Conservation (phyloP, 1,140 invertebrate species). For the Ips nitidus region DNA sequence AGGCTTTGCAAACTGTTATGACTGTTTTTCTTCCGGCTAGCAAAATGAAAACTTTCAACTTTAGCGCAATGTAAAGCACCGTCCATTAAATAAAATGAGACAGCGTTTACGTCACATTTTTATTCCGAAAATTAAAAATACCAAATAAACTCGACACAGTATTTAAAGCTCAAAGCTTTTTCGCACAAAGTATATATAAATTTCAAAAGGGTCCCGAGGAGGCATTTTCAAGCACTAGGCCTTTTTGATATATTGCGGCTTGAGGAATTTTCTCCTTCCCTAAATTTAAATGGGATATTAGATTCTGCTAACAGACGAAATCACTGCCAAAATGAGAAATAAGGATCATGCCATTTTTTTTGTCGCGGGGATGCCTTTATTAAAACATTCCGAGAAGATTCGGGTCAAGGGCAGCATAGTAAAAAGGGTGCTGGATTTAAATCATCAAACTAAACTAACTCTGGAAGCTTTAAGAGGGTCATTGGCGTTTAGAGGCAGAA, state of each 20-base stretch:
- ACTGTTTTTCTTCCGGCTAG: not conserved
- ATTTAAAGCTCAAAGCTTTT: conserved; percentile 4
- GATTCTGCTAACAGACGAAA: conserved; percentile 21
- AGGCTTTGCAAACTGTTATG: conserved; percentile 1
- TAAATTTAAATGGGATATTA: conserved; percentile 17
- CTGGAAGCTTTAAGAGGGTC: not conserved
- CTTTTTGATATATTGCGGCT: conserved; percentile 22
- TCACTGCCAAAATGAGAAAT: conserved; percentile 19
- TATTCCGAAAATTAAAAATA: not conserved
- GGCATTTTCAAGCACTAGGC: conserved; percentile 19
- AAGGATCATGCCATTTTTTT: not conserved
- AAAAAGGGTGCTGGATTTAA: not conserved
- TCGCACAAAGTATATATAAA: conserved; percentile 12
- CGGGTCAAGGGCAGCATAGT: too few species aligned
- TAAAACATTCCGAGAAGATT: conserved; percentile 7
- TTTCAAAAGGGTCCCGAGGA: conserved; percentile 9
- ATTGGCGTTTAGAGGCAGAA: too few species aligned
- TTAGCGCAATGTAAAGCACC: not conserved
- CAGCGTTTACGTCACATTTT: not conserved
- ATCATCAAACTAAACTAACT: not conserved
- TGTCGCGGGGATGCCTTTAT: conserved; percentile 10
- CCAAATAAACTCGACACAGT: too few species aligned
- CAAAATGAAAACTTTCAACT: not conserved
- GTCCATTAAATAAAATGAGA: too few species aligned
- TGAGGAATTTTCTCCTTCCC: conserved; percentile 21